Evolutionary conservation across 1,140 invertebrate genomes (phyloP).

Genomic region (Amyelois transitella): DNA sequence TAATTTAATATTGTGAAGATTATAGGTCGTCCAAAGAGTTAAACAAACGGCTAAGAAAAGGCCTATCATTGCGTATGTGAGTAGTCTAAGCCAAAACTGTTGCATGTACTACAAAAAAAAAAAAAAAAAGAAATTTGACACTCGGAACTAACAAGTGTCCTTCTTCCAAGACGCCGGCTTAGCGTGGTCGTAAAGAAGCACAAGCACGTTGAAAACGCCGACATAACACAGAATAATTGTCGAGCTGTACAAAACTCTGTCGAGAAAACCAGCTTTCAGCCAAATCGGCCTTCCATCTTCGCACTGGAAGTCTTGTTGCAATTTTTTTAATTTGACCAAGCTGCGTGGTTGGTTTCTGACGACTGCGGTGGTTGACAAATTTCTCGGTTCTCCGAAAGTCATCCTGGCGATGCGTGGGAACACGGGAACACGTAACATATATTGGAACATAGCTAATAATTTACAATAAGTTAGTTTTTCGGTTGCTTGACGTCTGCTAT

Average conservation of each 20-base stretch:
- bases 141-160: not conserved
- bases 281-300: conserved; percentile 77
- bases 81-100: no score
- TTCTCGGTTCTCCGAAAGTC: not conserved
- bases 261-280: conserved; percentile 76
- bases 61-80: no score
- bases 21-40: no score
- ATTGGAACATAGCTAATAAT: not conserved
- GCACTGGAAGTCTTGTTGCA: conserved; percentile 69
- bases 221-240: conserved; percentile 59
- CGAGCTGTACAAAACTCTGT: conserved; percentile 73
- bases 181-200: conserved; percentile 52
- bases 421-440: not conserved
- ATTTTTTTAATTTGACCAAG: conserved; percentile 44
- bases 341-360: conserved; percentile 6
- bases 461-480: no score
- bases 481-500: no score
- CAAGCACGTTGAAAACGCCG: conserved; percentile 51
- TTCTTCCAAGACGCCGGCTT: conserved; percentile 54
- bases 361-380: not conserved
- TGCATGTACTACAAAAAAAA: no score
- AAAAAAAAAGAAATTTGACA: no score
- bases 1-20: no score
- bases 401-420: not conserved
- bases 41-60: no score